Evolutionary conservation across 2,888 invertebrate species (phyloP), one percentile per base, ranked within the genome.

Genomic region (Cybosia mesomella): DNA sequence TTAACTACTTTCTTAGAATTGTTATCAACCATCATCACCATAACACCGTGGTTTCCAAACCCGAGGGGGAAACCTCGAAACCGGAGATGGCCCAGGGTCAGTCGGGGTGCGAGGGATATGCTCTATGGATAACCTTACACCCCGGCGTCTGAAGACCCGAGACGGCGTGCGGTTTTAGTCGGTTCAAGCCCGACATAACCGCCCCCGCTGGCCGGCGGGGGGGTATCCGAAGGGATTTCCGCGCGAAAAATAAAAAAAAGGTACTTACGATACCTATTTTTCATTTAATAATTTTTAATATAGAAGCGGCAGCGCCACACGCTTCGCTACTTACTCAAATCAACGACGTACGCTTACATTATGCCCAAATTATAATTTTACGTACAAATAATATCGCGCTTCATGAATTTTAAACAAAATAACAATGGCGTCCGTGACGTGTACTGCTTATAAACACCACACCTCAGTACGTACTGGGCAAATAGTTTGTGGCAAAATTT

Each of bases 361-460:
- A 66, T 49, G 58, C 34, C 58, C 28, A 64, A 81, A 84, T 85
- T 85, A 85, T 83, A 85, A 85, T 85, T 83, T 83, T 80, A 83
- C 78, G 77, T 80, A 73, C 83, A 85, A 85, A 85, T 84, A 83
- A 82, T 64, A 77, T 73, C 60, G 63, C 84, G 79, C 83, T 85
- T 87, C 87, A 86, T 91, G 91, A 92, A 92, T 92, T 89, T 90
- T 88, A 90, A 92, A 89, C 83, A 75, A 70, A 87, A 84, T 82
- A 85, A 88, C 89, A 90, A 90, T 87, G 85, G 88, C 84, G 85
- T 86, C 82, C 81, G 85, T 83, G 77, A 88, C 89, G 89, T 89
- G 91, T 82, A 70, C 76, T 71, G 91, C 68, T 80, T 90, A 85
- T 84, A 83, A 88, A 89, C 80, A 81, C 77, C 69, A 67, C 73